Percentiles rank a stretch among this genome's conserved stretches.
Conservation (phyloP, 2,113 vertebrate genomes). For the Synodontis membranacea region DNA sequence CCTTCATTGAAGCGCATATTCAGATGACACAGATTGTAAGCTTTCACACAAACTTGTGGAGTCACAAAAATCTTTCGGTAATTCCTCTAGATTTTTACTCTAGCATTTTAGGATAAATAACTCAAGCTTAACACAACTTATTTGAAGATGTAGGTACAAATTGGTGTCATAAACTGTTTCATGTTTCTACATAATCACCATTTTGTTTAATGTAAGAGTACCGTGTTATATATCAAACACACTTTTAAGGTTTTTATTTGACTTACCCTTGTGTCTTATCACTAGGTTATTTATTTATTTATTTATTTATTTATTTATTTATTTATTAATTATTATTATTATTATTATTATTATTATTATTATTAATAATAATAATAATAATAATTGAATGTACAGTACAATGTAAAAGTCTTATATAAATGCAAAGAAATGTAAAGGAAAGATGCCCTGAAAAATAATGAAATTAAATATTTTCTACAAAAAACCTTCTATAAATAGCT, state of each 20-base stretch:
- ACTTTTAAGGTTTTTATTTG: not conserved
- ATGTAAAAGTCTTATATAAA: not conserved
- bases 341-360: too few species aligned
- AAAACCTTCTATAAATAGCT: not conserved
- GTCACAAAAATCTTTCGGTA: not conserved
- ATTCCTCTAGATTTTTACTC: too few species aligned
- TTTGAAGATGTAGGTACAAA: too few species aligned
- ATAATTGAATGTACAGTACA: not conserved
- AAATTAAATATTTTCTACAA: not conserved
- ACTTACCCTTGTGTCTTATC: not conserved
- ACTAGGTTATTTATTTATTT: not conserved
- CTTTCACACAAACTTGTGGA: not conserved
- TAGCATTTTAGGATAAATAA: too few species aligned
- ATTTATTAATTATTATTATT: too few species aligned
- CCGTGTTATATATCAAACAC: too few species aligned
- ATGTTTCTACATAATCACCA: not conserved
- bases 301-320: too few species aligned
- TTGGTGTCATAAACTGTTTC: not conserved
- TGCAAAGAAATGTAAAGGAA: not conserved
- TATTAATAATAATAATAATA: too few species aligned
- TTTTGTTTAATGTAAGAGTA: not conserved
- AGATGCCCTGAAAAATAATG: not conserved
- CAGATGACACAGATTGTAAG: not conserved
- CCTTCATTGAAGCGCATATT: too few species aligned
- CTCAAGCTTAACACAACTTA: too few species aligned